These are phyloP conservation scores for Sebastes miniatus DNA, from an alignment of 2,797 vertebrate species.

Conservation along the genomic window DNA sequence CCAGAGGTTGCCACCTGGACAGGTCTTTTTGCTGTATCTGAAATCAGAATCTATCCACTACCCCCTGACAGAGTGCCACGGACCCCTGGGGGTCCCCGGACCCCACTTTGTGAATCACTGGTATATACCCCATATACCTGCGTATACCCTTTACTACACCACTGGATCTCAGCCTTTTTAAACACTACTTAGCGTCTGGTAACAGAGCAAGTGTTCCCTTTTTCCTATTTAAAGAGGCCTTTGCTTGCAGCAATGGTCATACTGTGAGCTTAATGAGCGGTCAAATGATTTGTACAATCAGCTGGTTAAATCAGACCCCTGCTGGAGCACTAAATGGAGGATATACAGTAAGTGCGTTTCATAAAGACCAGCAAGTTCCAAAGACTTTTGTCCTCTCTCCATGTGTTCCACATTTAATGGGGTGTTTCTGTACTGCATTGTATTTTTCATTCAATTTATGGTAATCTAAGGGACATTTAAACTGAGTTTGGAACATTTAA, in stretches of 20 bases:
- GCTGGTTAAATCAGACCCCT: background rate
- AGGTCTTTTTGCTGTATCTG: too few species aligned
- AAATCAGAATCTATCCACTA: too few species aligned
- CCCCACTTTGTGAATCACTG: too few species aligned
- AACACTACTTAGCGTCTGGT: background rate
- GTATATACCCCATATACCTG: too few species aligned
- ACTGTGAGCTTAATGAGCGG: conserved; percentile 28
- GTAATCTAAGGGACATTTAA: background rate
- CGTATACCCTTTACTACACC: too few species aligned
- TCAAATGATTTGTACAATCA: conserved; percentile 20
- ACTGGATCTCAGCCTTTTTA: background rate
- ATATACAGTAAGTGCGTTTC: background rate
- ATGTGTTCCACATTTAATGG: background rate
- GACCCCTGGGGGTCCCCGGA: rapidly evolving
- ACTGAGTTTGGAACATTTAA: background rate
- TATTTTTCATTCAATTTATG: background rate
- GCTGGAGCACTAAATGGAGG: background rate
- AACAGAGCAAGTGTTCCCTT: background rate
- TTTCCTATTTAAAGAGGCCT: background rate
- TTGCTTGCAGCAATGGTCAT: background rate
- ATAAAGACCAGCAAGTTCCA: background rate
- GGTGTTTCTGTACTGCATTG: background rate
- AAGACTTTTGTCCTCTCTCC: background rate
- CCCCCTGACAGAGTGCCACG: too few species aligned
- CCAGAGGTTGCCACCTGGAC: too few species aligned